phyloP scores from a whole-genome alignment of 1,140 invertebrate species.

The Sitobion miscanthi region DNA sequence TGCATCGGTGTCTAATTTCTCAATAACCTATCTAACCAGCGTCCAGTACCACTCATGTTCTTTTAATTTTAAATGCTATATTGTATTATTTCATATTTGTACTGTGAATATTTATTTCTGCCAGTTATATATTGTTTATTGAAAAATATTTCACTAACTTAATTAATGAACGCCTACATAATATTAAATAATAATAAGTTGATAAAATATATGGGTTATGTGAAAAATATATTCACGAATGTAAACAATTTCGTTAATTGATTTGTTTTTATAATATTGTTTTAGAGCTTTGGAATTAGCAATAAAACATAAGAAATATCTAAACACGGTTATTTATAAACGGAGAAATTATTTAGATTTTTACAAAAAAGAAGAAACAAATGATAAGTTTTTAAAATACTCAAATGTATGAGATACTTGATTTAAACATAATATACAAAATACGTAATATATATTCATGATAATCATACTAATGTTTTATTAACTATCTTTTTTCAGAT shows the following conservation, averaged over 20 bases:
- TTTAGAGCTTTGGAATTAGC: constrained; percentile 83
- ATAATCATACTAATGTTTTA: not conserved
- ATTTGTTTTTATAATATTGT: constrained; percentile 55
- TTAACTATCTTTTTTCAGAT: not conserved
- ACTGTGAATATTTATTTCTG: not conserved
- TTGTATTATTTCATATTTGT: not conserved
- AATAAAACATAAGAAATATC: constrained; percentile 77
- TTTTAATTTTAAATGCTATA: not conserved
- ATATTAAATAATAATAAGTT: too few relatives aligned
- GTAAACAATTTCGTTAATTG: not conserved
- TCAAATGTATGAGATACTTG: constrained; percentile 35
- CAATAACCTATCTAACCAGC: too few relatives aligned
- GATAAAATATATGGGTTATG: too few relatives aligned
- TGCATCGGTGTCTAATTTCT: too few relatives aligned
- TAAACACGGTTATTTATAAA: constrained; percentile 80
- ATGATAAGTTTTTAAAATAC: constrained; percentile 70
- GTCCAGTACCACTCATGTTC: not conserved
- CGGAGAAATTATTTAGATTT: constrained; percentile 77
- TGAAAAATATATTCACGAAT: not conserved
- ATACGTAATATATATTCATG: not conserved
- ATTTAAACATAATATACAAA: not conserved
- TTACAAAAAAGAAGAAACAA: constrained; percentile 79
- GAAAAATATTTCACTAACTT: too few relatives aligned
- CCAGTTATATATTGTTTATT: not conserved
- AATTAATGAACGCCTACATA: too few relatives aligned